Evolutionary conservation across 2,888 invertebrate species (phyloP).

Genomic region (Sesia apiformis): DNA sequence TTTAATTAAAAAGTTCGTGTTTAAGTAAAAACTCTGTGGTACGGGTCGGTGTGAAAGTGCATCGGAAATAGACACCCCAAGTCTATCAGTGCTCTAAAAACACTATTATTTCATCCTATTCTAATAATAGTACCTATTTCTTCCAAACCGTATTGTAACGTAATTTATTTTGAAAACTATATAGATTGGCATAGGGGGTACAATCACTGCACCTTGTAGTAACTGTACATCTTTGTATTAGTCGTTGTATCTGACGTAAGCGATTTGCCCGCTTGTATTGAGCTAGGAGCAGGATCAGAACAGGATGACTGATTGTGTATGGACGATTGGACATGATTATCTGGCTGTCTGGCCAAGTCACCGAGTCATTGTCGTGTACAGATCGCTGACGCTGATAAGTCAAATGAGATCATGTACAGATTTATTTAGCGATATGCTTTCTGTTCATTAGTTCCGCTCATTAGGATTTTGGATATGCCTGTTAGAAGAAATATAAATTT

Average conservation of each 20-base stretch:
- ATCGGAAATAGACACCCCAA: no score
- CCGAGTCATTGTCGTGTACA: conserved; percentile 27
- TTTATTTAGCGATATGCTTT: conserved; percentile 9
- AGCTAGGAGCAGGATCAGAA: conserved; percentile 10
- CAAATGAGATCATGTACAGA: conserved; percentile 30
- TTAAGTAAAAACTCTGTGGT: no score
- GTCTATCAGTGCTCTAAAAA: no score
- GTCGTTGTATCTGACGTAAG: conserved; percentile 15
- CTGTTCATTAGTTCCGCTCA: background rate
- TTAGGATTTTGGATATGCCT: no score
- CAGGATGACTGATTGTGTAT: conserved; percentile 36
- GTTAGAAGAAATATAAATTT: no score
- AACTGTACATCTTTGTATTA: conserved; percentile 2
- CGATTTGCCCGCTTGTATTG: conserved; percentile 10
- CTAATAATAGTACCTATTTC: no score
- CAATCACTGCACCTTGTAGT: background rate
- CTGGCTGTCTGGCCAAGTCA: conserved; percentile 17
- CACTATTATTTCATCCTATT: no score
- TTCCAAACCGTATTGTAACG: no score
- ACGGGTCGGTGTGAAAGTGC: no score
- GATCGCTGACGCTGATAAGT: conserved; percentile 27
- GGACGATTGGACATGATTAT: conserved; percentile 27
- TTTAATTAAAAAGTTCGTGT: no score
- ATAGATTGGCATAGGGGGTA: no score
- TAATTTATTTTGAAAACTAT: no score